These are phyloP conservation scores for Drosophila meridiana DNA, from an alignment of 2,888 invertebrate genomes.

Conservation along the genomic window DNA sequence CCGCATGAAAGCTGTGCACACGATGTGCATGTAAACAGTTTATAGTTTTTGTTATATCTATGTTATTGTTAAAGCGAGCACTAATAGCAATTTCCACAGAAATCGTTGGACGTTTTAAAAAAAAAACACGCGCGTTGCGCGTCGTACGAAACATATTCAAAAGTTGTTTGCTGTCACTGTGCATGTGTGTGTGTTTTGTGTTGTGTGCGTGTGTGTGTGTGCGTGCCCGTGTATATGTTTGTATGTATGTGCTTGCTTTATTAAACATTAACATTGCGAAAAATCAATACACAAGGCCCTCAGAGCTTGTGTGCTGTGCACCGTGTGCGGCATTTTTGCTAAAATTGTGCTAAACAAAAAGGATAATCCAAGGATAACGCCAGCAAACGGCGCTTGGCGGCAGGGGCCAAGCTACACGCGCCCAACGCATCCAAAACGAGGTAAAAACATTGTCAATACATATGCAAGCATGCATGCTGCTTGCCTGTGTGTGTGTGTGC, in stretches of 20 bases:
- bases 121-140: conserved; percentile 69
- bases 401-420: conserved; percentile 27
- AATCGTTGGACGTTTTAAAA: conserved; percentile 45
- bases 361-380: conserved; percentile 46
- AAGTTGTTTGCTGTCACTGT: conserved; percentile 48
- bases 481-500: conserved; percentile 27
- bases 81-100: conserved; percentile 1
- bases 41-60: conserved; percentile 9
- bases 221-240: conserved; percentile 27
- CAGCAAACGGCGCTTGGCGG: conserved; percentile 7
- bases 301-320: conserved; percentile 38
- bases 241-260: conserved; percentile 42
- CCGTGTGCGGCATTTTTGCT: conserved; percentile 31
- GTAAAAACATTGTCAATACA: conserved; percentile 36
- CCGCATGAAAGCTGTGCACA: conserved; percentile 11
- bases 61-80: conserved; percentile 15
- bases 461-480: conserved; percentile 1
- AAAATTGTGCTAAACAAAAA: conserved; percentile 64
- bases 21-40: conserved; percentile 10
- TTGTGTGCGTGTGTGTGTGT: neutral
- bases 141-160: conserved; percentile 58
- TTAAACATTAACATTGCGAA: conserved; percentile 67
- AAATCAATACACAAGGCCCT: conserved; percentile 56
- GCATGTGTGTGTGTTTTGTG: neutral
- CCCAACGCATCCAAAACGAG: conserved; percentile 38